These are phyloP conservation scores for Urocynchramus pylzowi DNA, from an alignment of 2,113 vertebrate genomes.

Conservation along the genomic window DNA sequence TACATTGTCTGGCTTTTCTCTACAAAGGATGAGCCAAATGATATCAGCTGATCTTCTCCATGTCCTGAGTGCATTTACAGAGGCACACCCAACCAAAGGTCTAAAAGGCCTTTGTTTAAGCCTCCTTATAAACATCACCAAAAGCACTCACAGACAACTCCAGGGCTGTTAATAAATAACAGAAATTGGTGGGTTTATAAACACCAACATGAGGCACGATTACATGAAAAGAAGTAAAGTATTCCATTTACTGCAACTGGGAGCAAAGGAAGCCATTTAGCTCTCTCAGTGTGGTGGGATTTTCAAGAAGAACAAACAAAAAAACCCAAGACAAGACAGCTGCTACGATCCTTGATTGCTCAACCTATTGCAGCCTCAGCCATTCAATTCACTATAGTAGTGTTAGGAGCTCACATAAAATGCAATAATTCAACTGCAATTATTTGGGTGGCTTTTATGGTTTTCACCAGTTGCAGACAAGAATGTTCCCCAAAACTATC, in stretches of 20 bases:
- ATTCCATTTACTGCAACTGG: neutral
- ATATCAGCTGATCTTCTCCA: neutral
- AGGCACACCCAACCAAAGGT: neutral
- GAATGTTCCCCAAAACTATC: neutral
- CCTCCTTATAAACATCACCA: neutral
- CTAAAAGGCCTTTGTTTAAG: neutral
- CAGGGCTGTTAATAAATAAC: neutral
- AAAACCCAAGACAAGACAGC: neutral
- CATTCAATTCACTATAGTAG: neutral
- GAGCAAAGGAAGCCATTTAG: neutral
- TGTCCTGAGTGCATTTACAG: neutral
- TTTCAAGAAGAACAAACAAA: neutral
- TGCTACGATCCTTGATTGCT: neutral
- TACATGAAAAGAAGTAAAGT: neutral
- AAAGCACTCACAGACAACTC: neutral
- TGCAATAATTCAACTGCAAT: neutral
- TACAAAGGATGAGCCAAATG: neutral
- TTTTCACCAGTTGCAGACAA: neutral
- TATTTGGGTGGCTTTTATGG: neutral
- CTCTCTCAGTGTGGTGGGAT: neutral
- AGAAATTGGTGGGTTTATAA: neutral
- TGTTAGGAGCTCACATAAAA: neutral
- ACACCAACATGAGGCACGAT: neutral
- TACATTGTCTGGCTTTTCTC: neutral
- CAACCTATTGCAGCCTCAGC: neutral